Conservation (phyloP, 2,888 invertebrate species). For the Strigamia maritima region DNA sequence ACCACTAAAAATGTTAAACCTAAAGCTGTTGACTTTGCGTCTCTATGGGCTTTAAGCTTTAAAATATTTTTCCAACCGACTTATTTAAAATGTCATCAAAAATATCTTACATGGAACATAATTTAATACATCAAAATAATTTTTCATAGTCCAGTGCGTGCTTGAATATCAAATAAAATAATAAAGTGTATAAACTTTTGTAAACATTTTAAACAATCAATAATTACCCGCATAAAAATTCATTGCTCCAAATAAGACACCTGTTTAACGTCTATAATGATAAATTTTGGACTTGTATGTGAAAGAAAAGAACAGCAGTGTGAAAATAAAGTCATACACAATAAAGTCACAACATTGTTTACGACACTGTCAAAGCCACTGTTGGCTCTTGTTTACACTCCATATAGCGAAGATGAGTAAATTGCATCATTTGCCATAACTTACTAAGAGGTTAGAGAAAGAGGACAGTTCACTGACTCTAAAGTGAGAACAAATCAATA, state of each 20-base stretch:
- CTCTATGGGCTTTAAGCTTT: neutral
- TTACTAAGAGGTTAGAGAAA: conserved; percentile 23
- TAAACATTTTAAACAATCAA: neutral
- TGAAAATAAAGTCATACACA: conserved; percentile 2
- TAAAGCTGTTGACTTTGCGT: no score
- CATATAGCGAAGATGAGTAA: conserved; percentile 24
- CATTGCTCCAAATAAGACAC: neutral
- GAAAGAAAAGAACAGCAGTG: neutral
- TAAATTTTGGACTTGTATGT: neutral
- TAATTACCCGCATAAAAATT: neutral
- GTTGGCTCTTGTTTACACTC: conserved; percentile 25
- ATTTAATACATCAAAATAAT: neutral
- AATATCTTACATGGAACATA: neutral
- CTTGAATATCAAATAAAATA: neutral
- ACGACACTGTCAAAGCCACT: conserved; percentile 30
- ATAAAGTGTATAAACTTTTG: neutral
- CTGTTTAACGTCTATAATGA: neutral
- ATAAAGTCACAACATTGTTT: conserved; percentile 26
- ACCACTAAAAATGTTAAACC: no score
- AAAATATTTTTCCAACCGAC: neutral
- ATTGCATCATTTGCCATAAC: conserved; percentile 34
- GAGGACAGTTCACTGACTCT: conserved; percentile 30
- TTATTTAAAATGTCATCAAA: neutral
- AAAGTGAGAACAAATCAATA: conserved; percentile 30
- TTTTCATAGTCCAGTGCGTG: neutral